phyloP scores from a whole-genome alignment of 2,113 vertebrate genomes.

The Alectura lathami region DNA sequence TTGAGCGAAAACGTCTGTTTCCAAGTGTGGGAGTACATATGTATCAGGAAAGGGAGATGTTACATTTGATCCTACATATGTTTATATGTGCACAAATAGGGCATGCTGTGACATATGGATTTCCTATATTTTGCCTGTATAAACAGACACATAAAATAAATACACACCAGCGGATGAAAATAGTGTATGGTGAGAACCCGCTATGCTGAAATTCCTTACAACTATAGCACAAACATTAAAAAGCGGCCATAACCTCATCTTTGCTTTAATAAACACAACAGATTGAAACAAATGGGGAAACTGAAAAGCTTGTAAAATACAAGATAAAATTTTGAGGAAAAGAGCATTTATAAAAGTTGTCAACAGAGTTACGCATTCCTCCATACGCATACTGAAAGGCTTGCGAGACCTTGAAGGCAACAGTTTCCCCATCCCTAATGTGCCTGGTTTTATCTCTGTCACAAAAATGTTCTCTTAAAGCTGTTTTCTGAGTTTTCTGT shows the following conservation, averaged over 20 bases:
- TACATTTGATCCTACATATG: not conserved
- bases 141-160: not conserved
- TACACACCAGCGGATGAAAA: not conserved
- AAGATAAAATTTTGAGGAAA: not conserved
- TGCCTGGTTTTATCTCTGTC: not conserved
- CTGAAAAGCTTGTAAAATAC: not conserved
- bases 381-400: not conserved
- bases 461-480: not conserved
- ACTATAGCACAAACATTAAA: not conserved
- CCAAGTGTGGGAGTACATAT: accelerated
- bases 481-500: not conserved
- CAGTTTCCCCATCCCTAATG: not conserved
- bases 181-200: not conserved
- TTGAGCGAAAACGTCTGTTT: not conserved
- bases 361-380: not conserved
- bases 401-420: not conserved
- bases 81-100: not conserved
- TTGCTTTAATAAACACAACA: not conserved
- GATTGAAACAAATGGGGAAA: not conserved
- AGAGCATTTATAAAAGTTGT: not conserved
- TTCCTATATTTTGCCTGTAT: not conserved
- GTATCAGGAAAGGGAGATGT: not conserved
- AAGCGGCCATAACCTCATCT: not conserved
- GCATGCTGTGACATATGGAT: not conserved
- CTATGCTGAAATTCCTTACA: not conserved